phyloP scores from a whole-genome alignment of 1,140 invertebrate species.

The Macrotrachela quadricornifera region DNA sequence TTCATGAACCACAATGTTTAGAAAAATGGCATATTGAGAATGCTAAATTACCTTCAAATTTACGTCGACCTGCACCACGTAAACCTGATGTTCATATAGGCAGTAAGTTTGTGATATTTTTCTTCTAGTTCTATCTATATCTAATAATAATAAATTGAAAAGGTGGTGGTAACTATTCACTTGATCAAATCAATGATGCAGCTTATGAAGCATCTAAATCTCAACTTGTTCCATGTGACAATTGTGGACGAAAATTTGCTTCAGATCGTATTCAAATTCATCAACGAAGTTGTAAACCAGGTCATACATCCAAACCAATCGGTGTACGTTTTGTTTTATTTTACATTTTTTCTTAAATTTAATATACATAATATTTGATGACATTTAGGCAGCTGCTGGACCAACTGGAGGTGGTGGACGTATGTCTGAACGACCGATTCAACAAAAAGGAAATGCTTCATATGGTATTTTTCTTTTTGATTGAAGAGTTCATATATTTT shows the following conservation, averaged over 20 bases:
- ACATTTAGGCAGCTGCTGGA: no score
- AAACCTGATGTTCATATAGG: slow-evolving; percentile 33
- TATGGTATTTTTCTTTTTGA: no score
- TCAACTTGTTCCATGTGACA: slow-evolving; percentile 39
- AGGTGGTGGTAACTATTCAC: background rate
- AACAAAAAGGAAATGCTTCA: no score
- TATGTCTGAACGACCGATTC: no score
- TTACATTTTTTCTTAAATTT: no score
- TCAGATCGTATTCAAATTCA: slow-evolving; percentile 44
- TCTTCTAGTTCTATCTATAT: slow-evolving; percentile 23
- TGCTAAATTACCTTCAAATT: slow-evolving; percentile 37
- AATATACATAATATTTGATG: no score
- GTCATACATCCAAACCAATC: slow-evolving; percentile 10
- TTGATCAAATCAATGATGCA: slow-evolving; percentile 9
- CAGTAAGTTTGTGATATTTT: no score
- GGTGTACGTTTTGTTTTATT: background rate
- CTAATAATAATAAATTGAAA: slow-evolving; percentile 18
- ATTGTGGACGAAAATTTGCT: slow-evolving; percentile 45
- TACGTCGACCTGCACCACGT: slow-evolving; percentile 37
- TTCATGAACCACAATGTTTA: slow-evolving; percentile 55
- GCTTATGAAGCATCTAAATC: slow-evolving; percentile 30
- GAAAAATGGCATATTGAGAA: slow-evolving; percentile 51
- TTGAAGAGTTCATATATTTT: no score
- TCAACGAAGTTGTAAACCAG: slow-evolving; percentile 37
- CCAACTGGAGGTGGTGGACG: no score